Conservation (phyloP, 1,140 invertebrate species). For the Brachionus manjavacas region DNA sequence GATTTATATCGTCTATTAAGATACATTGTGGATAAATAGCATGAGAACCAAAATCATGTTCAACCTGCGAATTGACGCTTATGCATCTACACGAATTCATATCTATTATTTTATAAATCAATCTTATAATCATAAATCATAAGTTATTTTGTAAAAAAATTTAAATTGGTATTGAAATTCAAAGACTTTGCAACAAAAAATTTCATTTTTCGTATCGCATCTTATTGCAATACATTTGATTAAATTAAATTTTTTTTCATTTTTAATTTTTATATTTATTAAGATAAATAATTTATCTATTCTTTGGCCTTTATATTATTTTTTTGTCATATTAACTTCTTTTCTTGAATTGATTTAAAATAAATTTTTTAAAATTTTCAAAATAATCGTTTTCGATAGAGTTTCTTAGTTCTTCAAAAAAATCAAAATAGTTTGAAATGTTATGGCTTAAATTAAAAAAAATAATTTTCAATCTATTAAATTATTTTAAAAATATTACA, state of each 20-base stretch:
- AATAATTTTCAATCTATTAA: neutral
- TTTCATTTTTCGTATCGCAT: neutral
- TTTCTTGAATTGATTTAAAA: constrained; percentile 3
- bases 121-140: too few relatives aligned
- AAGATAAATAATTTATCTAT: neutral
- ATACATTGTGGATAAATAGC: constrained; percentile 18
- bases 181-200: neutral
- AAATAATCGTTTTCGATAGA: constrained; percentile 30
- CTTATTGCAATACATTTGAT: neutral
- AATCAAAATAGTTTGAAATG: constrained; percentile 11
- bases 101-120: neutral
- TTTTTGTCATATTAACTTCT: neutral
- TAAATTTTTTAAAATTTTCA: constrained; percentile 20
- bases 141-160: too few relatives aligned
- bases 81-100: constrained; percentile 14
- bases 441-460: constrained; percentile 8
- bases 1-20: constrained; percentile 33
- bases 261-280: too few relatives aligned
- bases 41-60: constrained; percentile 21
- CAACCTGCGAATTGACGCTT: constrained; percentile 29
- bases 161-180: neutral
- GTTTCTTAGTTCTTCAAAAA: constrained; percentile 27
- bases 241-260: neutral
- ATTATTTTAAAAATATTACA: neutral
- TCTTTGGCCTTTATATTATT: neutral